Base-by-base conservation (phyloP, 2,113 vertebrate genomes). In the Caranx ignobilis region DNA sequence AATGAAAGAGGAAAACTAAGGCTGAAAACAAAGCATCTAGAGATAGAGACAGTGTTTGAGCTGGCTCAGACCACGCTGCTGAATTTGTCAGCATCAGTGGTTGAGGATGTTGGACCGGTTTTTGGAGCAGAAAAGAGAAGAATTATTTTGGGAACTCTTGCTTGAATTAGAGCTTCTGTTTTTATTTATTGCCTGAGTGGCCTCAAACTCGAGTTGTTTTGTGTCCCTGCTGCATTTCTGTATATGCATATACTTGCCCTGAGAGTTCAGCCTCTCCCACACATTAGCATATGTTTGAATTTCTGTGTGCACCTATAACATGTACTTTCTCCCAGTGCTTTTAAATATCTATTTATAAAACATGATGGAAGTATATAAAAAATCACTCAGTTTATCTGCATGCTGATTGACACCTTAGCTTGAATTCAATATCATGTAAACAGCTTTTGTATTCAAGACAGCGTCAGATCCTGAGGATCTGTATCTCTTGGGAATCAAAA, bases 341-440 rank as follows among this genome's bases (percentile, higher is more conserved):
- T 50, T 16, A 41, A 34, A 45, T 64, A 18, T 48, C 10, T 55
- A 37, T 31, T 16, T 57, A 55, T 47, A 55, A 60, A 72, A 54
- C n/a, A 11, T 11, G n/a, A 21, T 8, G 19, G 15, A 47, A 32
- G 5, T 21, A 10, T 0, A 43, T 31, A 13, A 66, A 60, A 67
- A 67, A 18, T 32, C 21, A 11, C 3, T 45, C 6, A 21, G 8
- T 34, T 62, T 0, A 54, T 45, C 68, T 21, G n/a, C 47, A 64
- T 59, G 75, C 52, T 78, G 47, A 75, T 18, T 67, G 45, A 60
- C 35, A 35, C 11, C 19, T 6, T 6, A 21, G 63, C 35, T 48
- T 64, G 11, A 75, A 71, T 48, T 50, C 19, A 78, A 54, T n/a
- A 50, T 31, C 32, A 3, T 9, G 57, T 69, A 60, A 83, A 83